These are phyloP conservation scores for Mobula birostris DNA, from an alignment of 2,113 vertebrate genomes.

Conservation along the genomic window DNA sequence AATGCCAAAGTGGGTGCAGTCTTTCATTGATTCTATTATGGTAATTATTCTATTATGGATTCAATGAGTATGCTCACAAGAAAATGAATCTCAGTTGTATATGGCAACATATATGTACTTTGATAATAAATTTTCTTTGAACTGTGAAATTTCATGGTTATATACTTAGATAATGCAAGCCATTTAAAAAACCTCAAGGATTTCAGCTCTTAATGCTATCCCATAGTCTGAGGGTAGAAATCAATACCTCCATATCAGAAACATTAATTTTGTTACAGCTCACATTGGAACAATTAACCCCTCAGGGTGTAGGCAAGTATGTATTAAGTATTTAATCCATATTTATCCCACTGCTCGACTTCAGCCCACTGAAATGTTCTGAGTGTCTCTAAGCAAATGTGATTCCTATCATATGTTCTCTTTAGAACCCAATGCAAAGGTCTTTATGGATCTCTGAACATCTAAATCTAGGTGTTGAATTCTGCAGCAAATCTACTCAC, in stretches of 20 bases:
- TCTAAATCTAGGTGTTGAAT: background rate
- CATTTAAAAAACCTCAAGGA: background rate
- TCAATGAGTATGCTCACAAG: no score
- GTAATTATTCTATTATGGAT: no score
- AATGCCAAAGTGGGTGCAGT: no score
- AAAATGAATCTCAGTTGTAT: no score
- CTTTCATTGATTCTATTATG: no score
- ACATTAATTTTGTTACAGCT: background rate
- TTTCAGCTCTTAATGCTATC: background rate
- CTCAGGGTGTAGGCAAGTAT: background rate
- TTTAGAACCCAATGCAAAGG: background rate
- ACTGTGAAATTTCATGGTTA: background rate
- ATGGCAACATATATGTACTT: no score
- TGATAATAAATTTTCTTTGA: no score
- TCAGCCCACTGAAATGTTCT: background rate
- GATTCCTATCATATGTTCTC: background rate
- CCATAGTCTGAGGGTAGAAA: background rate
- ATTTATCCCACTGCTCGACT: background rate
- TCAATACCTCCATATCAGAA: background rate
- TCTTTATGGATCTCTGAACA: background rate
- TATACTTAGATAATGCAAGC: background rate
- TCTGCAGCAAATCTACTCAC: background rate
- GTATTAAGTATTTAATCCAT: no score
- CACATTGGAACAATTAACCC: background rate
- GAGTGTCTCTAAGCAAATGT: background rate